Percentiles rank a stretch among this genome's conserved stretches.
phyloP scores from a whole-genome alignment of 2,797 vertebrate species.

The Sternotherus odoratus region DNA sequence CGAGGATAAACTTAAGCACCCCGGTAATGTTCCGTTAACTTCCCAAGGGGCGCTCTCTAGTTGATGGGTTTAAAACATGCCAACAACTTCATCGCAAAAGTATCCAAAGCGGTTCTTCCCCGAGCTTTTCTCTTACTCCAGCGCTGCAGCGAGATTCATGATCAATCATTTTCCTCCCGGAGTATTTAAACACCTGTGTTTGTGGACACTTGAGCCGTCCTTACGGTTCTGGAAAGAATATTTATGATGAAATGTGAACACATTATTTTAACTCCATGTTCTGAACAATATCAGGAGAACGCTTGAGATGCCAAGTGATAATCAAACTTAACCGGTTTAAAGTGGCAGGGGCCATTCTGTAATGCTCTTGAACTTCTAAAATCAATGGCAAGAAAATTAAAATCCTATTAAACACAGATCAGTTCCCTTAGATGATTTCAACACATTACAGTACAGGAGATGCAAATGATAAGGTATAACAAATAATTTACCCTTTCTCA shows the following conservation, averaged over 20 bases:
- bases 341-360: not conserved
- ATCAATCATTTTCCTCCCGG: not conserved
- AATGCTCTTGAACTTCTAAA: not conserved
- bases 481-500: conserved; percentile 15
- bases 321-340: not conserved
- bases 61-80: not conserved
- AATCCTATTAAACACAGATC: conserved; percentile 51
- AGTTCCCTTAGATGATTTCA: not conserved
- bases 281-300: not conserved
- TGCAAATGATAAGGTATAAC: conserved; percentile 41
- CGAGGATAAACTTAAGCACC: not conserved
- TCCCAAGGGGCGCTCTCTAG: not conserved
- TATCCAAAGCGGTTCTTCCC: not conserved
- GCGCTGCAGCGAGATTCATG: not conserved
- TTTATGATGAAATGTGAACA: not conserved
- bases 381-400: conserved; percentile 8
- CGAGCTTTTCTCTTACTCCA: not conserved
- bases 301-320: not conserved
- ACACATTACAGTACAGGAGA: conserved; percentile 4
- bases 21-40: not conserved
- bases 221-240: not conserved
- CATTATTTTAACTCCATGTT: not conserved
- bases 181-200: not conserved
- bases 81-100: not conserved
- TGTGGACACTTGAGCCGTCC: not conserved